A percentile compares a stretch with the other conserved stretches of the same genome.
These are phyloP conservation scores for Chelon labrosus DNA, from an alignment of 2,797 vertebrate genomes.

Conservation along the genomic window DNA sequence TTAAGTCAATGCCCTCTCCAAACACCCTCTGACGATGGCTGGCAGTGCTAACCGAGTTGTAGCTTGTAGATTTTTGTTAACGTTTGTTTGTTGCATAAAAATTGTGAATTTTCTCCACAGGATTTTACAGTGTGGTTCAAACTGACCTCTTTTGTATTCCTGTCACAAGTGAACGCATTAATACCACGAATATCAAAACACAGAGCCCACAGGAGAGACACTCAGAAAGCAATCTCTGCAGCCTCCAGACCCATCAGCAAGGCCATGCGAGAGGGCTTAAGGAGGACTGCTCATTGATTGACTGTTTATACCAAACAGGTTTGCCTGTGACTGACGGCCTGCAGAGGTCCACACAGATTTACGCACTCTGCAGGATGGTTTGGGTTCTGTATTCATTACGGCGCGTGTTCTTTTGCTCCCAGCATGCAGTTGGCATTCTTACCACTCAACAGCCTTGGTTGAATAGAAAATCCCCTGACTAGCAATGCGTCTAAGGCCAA, in stretches of 20 bases:
- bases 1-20: too few relatives aligned
- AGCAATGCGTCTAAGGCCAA: conserved; percentile 62
- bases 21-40: too few relatives aligned
- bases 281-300: conserved; percentile 51
- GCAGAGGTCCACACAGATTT: conserved; percentile 34
- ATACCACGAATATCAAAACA: conserved; percentile 54
- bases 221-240: conserved; percentile 45
- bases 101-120: not conserved
- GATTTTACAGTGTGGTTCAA: conserved; percentile 23
- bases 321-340: conserved; percentile 26
- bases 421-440: conserved; percentile 60
- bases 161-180: conserved; percentile 52
- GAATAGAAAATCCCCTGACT: conserved; percentile 66
- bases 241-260: conserved; percentile 34
- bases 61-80: not conserved
- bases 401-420: conserved; percentile 45
- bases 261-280: conserved; percentile 20
- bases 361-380: conserved; percentile 35
- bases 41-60: too few relatives aligned
- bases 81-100: not conserved
- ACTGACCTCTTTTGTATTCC: conserved; percentile 66
- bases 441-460: conserved; percentile 54
- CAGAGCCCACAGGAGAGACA: conserved; percentile 29
- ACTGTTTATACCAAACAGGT: conserved; percentile 42
- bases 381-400: conserved; percentile 54